Conservation (phyloP, 1,140 invertebrate species). For the Calephelis virginiensis region DNA sequence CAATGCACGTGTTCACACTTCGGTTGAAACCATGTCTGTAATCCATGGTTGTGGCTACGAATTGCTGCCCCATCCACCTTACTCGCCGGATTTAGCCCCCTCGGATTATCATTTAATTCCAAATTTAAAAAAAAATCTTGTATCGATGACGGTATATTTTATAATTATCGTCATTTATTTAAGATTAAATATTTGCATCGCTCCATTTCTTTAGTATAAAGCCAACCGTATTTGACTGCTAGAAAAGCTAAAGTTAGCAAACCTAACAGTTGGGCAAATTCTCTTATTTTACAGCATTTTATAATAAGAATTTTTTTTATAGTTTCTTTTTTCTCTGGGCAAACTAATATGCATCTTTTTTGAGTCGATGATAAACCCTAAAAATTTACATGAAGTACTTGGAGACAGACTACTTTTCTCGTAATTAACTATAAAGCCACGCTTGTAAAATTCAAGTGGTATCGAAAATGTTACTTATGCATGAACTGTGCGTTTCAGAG, state of each 20-base stretch:
- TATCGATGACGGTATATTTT: conserved; percentile 16
- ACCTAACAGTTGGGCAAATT: conserved; percentile 17
- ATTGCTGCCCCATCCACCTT: too few species aligned
- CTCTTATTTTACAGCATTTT: conserved; percentile 17
- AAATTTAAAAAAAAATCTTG: too few species aligned
- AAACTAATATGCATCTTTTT: too few species aligned
- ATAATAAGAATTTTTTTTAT: conserved; percentile 5
- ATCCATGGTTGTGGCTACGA: too few species aligned
- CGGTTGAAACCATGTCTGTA: too few species aligned
- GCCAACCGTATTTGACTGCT: conserved; percentile 20
- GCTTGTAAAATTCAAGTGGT: not conserved
- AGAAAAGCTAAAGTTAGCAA: conserved; percentile 19
- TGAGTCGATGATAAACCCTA: not conserved
- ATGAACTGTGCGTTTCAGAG: not conserved
- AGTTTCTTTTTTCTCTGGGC: not conserved
- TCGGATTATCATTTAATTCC: too few species aligned
- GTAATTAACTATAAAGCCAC: not conserved
- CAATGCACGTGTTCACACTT: too few species aligned
- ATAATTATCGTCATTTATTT: conserved; percentile 19
- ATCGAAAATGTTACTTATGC: not conserved
- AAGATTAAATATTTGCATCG: conserved; percentile 19
- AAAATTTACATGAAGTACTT: too few species aligned
- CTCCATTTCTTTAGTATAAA: conserved; percentile 25
- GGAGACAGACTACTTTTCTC: not conserved
- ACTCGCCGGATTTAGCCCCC: too few species aligned